Conservation (phyloP, 2,113 vertebrate genomes). For the Carassius carassius region DNA sequence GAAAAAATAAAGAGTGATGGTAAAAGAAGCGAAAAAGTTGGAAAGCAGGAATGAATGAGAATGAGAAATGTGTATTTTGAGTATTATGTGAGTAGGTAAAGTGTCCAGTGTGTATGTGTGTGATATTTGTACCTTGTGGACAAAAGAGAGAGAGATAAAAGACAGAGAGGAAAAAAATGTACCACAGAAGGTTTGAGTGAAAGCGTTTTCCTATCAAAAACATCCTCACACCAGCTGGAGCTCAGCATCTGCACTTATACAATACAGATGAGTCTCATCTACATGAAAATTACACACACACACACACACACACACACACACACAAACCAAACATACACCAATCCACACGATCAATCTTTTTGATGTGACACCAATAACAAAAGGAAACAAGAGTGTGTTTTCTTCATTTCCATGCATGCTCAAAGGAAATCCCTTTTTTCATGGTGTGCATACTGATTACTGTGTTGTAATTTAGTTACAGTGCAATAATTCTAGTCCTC, state of each 20-base stretch:
- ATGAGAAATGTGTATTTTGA: constrained; percentile 53
- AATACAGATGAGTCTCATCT: constrained; percentile 35
- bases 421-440: constrained; percentile 28
- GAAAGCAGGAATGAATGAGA: neutral
- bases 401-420: constrained; percentile 20
- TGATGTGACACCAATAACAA: constrained; percentile 32
- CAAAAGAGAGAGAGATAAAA: constrained; percentile 40
- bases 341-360: constrained; percentile 27
- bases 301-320: neutral
- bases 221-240: constrained; percentile 37
- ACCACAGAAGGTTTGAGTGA: constrained; percentile 41
- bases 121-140: constrained; percentile 7
- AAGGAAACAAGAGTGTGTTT: neutral
- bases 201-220: constrained; percentile 40
- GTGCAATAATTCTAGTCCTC: neutral
- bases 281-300: constrained; percentile 41
- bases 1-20: neutral
- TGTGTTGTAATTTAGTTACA: constrained; percentile 32
- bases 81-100: constrained; percentile 6
- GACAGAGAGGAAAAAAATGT: constrained; percentile 14
- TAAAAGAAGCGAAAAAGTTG: neutral
- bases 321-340: constrained; percentile 15
- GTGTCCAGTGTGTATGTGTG: constrained; percentile 31
- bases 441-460: neutral
- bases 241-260: neutral